A percentile compares a stretch with the other conserved stretches of the same genome.
phyloP scores from a whole-genome alignment of 2,888 invertebrate genomes.

The Lasiommata megera region DNA sequence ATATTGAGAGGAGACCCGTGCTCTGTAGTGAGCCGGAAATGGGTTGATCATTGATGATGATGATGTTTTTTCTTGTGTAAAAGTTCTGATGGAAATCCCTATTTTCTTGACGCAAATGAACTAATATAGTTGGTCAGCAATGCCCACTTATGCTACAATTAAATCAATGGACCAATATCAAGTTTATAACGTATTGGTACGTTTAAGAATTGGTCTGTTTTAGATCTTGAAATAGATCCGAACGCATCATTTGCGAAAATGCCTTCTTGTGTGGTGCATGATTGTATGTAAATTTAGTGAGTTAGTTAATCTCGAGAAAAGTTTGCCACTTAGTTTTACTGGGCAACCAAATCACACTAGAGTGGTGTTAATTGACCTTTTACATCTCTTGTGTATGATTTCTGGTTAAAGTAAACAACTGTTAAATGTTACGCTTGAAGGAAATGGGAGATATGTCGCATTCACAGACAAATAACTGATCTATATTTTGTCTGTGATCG shows the following conservation, averaged over 20 bases:
- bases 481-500: slow-evolving; percentile 7
- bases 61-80: no score
- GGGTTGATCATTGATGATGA: no score
- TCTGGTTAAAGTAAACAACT: neutral
- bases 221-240: neutral
- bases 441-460: neutral
- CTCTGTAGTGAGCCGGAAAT: no score
- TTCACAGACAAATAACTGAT: neutral
- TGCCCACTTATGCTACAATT: neutral
- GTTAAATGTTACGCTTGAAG: neutral
- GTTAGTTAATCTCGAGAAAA: slow-evolving; percentile 54
- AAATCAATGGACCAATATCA: slow-evolving; percentile 21
- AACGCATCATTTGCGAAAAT: slow-evolving; percentile 51
- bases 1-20: no score
- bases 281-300: slow-evolving; percentile 52
- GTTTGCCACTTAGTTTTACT: no score
- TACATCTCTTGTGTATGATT: no score
- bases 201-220: slow-evolving; percentile 17
- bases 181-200: slow-evolving; percentile 18
- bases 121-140: no score
- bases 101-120: no score
- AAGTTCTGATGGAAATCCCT: no score
- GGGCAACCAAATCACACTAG: no score
- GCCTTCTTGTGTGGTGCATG: slow-evolving; percentile 63
- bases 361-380: no score